Evolutionary conservation across 2,888 invertebrate genomes (phyloP).

Genomic region (Tipula lateralis): DNA sequence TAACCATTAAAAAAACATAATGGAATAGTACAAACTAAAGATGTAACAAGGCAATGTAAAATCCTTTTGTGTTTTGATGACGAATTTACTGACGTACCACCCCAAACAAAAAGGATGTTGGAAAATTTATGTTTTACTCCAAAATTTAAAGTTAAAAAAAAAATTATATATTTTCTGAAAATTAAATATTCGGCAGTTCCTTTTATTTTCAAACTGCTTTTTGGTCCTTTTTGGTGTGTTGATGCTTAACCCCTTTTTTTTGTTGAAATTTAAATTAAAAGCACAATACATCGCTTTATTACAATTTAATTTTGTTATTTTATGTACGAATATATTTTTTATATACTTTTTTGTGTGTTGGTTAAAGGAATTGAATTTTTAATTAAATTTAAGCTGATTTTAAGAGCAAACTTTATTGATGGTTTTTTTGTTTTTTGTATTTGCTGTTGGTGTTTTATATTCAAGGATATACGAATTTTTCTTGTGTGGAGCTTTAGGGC

Average conservation of each 20-base stretch:
- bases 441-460: neutral
- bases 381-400: slow-evolving; percentile 19
- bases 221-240: neutral
- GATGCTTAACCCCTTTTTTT: neutral
- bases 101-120: neutral
- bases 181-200: neutral
- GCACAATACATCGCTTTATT: slow-evolving; percentile 9
- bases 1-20: neutral
- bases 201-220: neutral
- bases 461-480: neutral
- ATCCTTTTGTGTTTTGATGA: neutral
- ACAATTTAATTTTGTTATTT: slow-evolving; percentile 24
- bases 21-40: neutral
- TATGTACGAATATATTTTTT: neutral
- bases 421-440: neutral
- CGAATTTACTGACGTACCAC: neutral
- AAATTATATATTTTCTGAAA: neutral
- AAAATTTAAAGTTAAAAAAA: neutral
- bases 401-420: neutral
- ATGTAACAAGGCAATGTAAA: neutral
- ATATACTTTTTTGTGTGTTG: neutral
- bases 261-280: neutral
- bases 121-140: neutral
- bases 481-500: neutral
- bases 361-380: slow-evolving; percentile 1